A percentile compares a stretch with the other conserved stretches of the same genome.
phyloP scores from a whole-genome alignment of 2,797 vertebrate genomes.

The Periparus ater region DNA sequence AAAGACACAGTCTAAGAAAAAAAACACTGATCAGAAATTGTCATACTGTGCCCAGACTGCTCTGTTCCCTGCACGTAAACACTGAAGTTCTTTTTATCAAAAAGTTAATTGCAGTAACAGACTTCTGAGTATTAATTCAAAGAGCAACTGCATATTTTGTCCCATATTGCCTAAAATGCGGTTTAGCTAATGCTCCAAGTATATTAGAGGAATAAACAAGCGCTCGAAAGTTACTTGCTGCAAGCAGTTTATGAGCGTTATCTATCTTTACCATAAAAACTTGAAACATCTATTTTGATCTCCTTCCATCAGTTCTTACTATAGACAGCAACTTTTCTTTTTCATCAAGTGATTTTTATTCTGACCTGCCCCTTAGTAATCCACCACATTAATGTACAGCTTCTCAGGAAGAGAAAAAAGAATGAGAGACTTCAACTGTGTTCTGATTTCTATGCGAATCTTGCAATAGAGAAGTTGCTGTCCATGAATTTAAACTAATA shows the following conservation, averaged over 20 bases:
- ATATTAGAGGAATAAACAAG: neutral
- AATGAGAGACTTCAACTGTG: neutral
- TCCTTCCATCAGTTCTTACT: neutral
- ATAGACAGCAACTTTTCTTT: neutral
- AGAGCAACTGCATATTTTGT: neutral
- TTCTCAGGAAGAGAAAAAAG: neutral
- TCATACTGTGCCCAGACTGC: neutral
- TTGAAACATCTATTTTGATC: neutral
- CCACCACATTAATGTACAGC: neutral
- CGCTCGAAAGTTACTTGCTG: neutral
- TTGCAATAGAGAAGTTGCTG: neutral
- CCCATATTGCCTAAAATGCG: neutral
- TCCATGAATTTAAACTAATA: neutral
- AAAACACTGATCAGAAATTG: neutral
- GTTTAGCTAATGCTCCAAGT: neutral
- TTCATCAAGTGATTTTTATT: neutral
- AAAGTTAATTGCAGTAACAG: neutral
- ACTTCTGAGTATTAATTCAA: slow-evolving; percentile 8
- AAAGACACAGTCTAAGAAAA: neutral
- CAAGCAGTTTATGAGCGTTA: neutral
- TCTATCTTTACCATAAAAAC: neutral
- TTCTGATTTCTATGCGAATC: neutral
- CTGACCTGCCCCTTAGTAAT: neutral
- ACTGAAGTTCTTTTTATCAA: neutral
- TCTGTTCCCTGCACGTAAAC: neutral